A percentile compares a stretch with the other conserved stretches of the same genome.
Evolutionary conservation across 2,888 invertebrate species (phyloP).

Genomic region (Lasioglossum zephyrum): DNA sequence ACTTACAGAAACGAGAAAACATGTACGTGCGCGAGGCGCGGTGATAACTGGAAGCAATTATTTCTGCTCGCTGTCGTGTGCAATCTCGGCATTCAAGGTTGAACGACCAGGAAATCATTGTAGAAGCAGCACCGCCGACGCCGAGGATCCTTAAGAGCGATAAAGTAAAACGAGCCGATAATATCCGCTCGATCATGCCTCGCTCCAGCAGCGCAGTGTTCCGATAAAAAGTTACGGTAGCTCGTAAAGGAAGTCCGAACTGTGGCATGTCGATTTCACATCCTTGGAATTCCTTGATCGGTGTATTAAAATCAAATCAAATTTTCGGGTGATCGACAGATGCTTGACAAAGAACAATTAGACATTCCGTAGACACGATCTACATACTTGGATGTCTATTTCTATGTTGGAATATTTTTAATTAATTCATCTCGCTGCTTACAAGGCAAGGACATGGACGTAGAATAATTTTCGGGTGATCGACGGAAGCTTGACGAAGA

Average conservation of each 20-base stretch:
- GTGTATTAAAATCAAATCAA: neutral
- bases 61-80: neutral
- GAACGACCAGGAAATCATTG: slow-evolving; percentile 35
- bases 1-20: neutral
- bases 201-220: slow-evolving; percentile 15
- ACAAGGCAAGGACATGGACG: too few species aligned
- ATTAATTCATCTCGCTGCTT: too few species aligned
- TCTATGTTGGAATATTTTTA: too few species aligned
- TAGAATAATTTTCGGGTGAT: neutral
- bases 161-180: slow-evolving; percentile 57
- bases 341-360: neutral
- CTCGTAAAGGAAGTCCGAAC: slow-evolving; percentile 50
- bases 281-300: neutral
- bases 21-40: neutral
- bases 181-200: slow-evolving; percentile 47
- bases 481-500: neutral
- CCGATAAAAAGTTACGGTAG: slow-evolving; percentile 58
- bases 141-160: slow-evolving; percentile 43
- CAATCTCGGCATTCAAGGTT: slow-evolving; percentile 28
- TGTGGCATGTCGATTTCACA: slow-evolving; percentile 16
- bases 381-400: neutral
- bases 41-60: neutral
- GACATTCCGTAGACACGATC: neutral
- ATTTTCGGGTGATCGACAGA: neutral
- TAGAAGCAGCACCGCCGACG: slow-evolving; percentile 10